These are phyloP conservation scores for Cephalopterus ornatus DNA, from an alignment of 2,113 vertebrate species.

Conservation along the genomic window DNA sequence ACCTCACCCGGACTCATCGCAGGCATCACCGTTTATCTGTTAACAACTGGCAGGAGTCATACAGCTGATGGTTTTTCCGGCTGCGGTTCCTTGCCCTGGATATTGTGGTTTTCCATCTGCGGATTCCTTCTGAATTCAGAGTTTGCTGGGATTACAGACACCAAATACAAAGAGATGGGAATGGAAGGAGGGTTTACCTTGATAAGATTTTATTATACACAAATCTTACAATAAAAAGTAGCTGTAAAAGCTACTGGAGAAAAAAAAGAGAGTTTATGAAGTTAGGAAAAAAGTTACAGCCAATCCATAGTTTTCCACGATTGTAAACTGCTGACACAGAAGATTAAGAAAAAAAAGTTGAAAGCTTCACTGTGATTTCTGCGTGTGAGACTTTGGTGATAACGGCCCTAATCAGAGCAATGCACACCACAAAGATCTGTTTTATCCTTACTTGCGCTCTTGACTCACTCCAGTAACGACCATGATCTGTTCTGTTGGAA, in stretches of 20 bases:
- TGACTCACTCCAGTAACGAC: background rate
- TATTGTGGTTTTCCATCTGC: background rate
- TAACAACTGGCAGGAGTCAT: background rate
- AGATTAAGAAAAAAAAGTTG: background rate
- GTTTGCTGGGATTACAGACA: background rate
- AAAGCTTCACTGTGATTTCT: background rate
- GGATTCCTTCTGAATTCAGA: background rate
- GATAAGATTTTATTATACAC: background rate
- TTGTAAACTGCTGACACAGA: background rate
- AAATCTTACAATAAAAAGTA: background rate
- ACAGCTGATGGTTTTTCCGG: fast-evolving
- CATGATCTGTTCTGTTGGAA: fast-evolving
- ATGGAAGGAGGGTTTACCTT: background rate
- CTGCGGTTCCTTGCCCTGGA: background rate
- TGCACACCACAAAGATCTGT: background rate
- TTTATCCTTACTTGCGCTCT: background rate
- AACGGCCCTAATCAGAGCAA: background rate
- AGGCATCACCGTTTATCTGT: fast-evolving
- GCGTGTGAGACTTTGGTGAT: background rate
- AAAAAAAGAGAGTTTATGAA: background rate
- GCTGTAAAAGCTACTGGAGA: background rate
- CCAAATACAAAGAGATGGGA: background rate
- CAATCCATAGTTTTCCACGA: background rate
- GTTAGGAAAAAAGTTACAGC: background rate
- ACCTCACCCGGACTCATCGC: fast-evolving